These are phyloP conservation scores for Nannoperca obscura DNA, from an alignment of 2,797 vertebrate species.

Conservation along the genomic window DNA sequence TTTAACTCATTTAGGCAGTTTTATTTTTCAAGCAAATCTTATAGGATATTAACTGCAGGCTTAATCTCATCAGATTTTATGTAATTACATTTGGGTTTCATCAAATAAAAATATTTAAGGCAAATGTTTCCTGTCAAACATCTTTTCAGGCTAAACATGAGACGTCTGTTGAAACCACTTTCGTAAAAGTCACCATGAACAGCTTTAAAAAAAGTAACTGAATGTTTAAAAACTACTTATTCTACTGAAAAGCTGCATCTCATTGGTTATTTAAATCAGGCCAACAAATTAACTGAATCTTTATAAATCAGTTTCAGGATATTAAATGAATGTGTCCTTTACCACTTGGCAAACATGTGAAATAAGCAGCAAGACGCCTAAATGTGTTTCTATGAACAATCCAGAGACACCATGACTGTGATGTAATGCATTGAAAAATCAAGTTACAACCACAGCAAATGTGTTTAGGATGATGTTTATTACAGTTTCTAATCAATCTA, in stretches of 20 bases:
- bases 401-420: background rate
- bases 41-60: too few species aligned
- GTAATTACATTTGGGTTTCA: background rate
- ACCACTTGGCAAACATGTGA: too few species aligned
- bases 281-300: too few species aligned
- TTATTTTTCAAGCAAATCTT: too few species aligned
- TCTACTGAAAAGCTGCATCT: background rate
- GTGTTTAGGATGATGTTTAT: conserved; percentile 5
- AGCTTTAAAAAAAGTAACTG: too few species aligned
- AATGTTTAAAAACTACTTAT: background rate
- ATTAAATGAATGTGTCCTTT: background rate
- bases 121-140: background rate
- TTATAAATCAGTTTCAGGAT: background rate
- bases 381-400: background rate
- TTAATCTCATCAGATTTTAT: background rate
- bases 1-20: background rate
- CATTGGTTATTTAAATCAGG: background rate
- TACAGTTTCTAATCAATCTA: background rate
- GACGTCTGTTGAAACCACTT: background rate
- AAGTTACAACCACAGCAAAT: conserved; percentile 2
- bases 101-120: background rate
- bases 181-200: background rate
- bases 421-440: background rate
- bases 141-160: background rate
- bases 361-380: too few species aligned